Conservation (phyloP, 1,140 invertebrate species). For the Pollicipes pollicipes region DNA sequence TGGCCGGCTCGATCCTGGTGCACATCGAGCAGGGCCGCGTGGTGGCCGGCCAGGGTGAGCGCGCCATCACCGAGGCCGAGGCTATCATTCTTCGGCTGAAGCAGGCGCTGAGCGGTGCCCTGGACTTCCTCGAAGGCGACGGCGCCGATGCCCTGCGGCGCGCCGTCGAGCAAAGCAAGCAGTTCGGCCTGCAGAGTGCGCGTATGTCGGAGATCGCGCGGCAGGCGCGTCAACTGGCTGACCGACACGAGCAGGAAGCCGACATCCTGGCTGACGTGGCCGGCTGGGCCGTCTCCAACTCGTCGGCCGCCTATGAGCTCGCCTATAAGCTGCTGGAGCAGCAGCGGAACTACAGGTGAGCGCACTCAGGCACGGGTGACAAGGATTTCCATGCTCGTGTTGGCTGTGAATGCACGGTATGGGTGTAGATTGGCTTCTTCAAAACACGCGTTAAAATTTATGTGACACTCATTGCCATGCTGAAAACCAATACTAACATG, state of each 20-base stretch:
- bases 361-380: no score
- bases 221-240: constrained; percentile 58
- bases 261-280: no score
- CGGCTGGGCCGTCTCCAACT: no score
- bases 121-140: constrained; percentile 58
- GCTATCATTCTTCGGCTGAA: constrained; percentile 50
- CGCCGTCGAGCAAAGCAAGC: constrained; percentile 58
- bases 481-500: no score
- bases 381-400: no score
- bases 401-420: no score
- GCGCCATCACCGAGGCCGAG: constrained; percentile 52
- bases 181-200: constrained; percentile 78
- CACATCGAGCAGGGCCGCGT: constrained; percentile 38
- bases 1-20: constrained; percentile 19
- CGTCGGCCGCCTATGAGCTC: no score
- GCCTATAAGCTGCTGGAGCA: no score
- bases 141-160: constrained; percentile 54
- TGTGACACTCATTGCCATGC: no score
- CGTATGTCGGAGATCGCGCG: constrained; percentile 79
- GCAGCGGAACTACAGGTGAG: no score
- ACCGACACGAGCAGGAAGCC: constrained; percentile 22
- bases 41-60: constrained; percentile 40
- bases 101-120: constrained; percentile 39
- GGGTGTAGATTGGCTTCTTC: no score
- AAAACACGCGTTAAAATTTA: no score